Conservation (phyloP, 2,113 vertebrate species). For the Oncorhynchus keta region DNA sequence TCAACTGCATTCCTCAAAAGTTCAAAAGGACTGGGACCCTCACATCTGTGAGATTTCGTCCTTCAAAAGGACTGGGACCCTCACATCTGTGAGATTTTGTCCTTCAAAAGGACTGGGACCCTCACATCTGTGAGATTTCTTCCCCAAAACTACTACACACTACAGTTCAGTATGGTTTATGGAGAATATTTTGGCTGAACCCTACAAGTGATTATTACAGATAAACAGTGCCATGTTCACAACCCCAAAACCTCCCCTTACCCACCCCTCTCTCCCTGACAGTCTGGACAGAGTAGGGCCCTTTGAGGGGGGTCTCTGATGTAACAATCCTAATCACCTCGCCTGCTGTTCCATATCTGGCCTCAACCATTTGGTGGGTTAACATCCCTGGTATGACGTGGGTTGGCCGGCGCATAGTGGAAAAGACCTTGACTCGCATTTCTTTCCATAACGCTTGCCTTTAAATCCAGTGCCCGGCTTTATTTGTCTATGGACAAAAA, state of each 20-base stretch:
- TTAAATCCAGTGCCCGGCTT: constrained; percentile 36
- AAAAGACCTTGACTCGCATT: constrained; percentile 57
- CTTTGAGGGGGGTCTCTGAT: not conserved
- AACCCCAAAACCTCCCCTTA: not conserved
- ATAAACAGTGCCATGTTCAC: not conserved
- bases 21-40: too few relatives aligned
- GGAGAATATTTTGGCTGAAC: not conserved
- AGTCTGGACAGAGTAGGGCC: not conserved
- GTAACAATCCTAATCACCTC: constrained; percentile 42
- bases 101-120: not conserved
- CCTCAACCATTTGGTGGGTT: constrained; percentile 27
- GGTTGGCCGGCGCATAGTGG: constrained; percentile 51
- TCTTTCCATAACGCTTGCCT: constrained; percentile 50
- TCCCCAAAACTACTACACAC: not conserved
- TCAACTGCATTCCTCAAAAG: too few relatives aligned
- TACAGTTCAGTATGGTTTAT: not conserved
- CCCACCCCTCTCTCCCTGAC: not conserved
- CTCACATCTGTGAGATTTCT: not conserved
- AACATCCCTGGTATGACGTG: constrained; percentile 51
- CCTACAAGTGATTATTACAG: not conserved
- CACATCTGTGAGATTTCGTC: too few relatives aligned
- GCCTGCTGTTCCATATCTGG: not conserved
- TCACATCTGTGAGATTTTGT: not conserved
- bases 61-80: not conserved
- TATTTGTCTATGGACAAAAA: constrained; percentile 40